phyloP scores from a whole-genome alignment of 2,113 vertebrate genomes.

The Halichoerus grypus region DNA sequence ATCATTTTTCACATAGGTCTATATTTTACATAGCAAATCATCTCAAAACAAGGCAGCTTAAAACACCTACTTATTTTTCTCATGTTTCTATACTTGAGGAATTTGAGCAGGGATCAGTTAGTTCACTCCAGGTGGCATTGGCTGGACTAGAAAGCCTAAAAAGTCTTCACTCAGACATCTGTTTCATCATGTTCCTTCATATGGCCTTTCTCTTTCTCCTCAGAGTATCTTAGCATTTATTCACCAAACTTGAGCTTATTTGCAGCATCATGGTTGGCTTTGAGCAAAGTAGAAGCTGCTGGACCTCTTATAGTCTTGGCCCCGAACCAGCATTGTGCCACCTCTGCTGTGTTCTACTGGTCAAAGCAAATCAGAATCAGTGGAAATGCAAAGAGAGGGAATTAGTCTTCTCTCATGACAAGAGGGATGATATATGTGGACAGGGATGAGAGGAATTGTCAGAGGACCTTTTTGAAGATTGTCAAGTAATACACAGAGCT shows the following conservation, averaged over 20 bases:
- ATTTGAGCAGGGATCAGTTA: background rate
- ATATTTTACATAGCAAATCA: background rate
- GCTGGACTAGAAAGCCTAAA: background rate
- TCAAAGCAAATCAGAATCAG: background rate
- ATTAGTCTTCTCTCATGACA: background rate
- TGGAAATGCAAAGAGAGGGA: background rate
- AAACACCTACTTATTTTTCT: background rate
- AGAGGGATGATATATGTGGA: background rate
- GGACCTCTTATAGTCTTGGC: background rate
- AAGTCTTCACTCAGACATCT: background rate
- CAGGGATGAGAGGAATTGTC: background rate
- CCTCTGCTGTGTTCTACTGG: background rate
- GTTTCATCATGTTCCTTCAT: background rate
- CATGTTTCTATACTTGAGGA: background rate
- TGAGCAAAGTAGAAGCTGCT: background rate
- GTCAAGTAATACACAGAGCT: background rate
- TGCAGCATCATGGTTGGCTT: background rate
- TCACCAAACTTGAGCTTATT: background rate
- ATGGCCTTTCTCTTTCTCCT: background rate
- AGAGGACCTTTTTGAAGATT: background rate
- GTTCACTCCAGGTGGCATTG: fast-evolving
- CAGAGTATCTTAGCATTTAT: background rate
- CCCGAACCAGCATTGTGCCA: fast-evolving
- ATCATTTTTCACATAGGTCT: background rate
- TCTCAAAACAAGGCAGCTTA: background rate